A percentile compares a stretch with the other conserved stretches of the same genome.
phyloP scores from a whole-genome alignment of 2,113 vertebrate genomes.

The Ibidorhyncha struthersii region DNA sequence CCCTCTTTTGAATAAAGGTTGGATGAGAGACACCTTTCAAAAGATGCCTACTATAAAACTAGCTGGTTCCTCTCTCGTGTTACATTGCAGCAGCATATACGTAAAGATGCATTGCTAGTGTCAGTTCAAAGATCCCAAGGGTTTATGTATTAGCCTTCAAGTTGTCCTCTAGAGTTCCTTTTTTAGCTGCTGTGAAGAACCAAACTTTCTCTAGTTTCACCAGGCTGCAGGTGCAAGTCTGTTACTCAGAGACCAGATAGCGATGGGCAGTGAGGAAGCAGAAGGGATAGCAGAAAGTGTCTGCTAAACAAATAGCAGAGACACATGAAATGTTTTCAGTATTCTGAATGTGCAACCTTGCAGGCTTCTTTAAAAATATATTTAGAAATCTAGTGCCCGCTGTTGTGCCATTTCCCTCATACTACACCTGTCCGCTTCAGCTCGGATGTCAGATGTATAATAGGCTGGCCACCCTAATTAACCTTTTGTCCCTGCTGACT shows the following conservation, averaged over 20 bases:
- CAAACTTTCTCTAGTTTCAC: neutral
- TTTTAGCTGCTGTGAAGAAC: neutral
- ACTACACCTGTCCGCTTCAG: neutral
- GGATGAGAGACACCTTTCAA: neutral
- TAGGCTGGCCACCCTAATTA: neutral
- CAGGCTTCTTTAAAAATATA: neutral
- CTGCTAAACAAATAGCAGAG: neutral
- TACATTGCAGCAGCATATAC: neutral
- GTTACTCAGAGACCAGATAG: neutral
- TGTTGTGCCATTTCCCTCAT: neutral
- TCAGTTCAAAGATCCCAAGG: neutral
- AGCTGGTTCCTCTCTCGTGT: neutral
- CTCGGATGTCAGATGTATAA: neutral
- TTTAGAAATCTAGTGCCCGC: neutral
- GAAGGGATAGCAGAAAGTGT: neutral
- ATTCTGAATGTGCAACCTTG: neutral
- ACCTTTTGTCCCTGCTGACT: neutral
- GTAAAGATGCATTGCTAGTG: neutral
- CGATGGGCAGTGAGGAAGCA: neutral
- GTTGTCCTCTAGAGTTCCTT: neutral
- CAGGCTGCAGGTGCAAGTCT: conserved; percentile 14
- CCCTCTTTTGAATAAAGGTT: neutral
- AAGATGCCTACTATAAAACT: neutral
- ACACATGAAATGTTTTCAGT: neutral
- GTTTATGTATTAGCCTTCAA: neutral